Evolutionary conservation across 2,113 vertebrate species (phyloP).

Genomic region (Microtus ochrogaster): DNA sequence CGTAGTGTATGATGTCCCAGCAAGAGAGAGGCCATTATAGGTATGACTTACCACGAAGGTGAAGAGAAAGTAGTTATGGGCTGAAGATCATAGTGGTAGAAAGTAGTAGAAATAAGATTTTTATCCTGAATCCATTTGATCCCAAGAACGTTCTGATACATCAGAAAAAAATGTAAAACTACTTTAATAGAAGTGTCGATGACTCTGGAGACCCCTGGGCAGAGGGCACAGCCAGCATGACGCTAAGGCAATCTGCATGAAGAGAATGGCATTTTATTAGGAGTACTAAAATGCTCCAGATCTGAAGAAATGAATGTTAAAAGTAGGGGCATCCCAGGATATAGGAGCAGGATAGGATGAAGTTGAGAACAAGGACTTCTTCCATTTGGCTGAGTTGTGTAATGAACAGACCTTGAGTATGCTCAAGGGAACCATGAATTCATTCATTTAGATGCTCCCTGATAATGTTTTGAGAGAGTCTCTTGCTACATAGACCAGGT

Average conservation of each 20-base stretch:
- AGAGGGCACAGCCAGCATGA: neutral
- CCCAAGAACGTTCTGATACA: neutral
- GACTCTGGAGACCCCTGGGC: neutral
- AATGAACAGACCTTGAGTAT: neutral
- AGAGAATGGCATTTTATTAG: constrained; percentile 37
- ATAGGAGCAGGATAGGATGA: neutral
- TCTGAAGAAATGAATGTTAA: constrained; percentile 2
- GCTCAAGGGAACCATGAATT: neutral
- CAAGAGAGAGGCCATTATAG: neutral
- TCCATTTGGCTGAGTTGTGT: neutral
- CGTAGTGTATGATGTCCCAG: neutral
- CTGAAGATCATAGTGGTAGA: neutral
- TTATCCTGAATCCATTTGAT: neutral
- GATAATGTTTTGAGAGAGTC: neutral
- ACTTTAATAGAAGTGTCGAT: neutral
- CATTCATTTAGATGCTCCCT: neutral
- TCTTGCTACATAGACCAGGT: neutral
- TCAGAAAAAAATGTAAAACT: constrained; percentile 18
- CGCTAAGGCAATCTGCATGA: neutral
- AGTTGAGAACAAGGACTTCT: neutral
- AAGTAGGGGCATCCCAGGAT: neutral
- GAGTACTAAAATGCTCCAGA: neutral
- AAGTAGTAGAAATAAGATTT: constrained; percentile 17
- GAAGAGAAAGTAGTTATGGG: neutral
- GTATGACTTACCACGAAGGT: neutral